Base-by-base conservation (phyloP, 35 echinoderm and acorn worm genomes). In the Acanthaster planci region DNA sequence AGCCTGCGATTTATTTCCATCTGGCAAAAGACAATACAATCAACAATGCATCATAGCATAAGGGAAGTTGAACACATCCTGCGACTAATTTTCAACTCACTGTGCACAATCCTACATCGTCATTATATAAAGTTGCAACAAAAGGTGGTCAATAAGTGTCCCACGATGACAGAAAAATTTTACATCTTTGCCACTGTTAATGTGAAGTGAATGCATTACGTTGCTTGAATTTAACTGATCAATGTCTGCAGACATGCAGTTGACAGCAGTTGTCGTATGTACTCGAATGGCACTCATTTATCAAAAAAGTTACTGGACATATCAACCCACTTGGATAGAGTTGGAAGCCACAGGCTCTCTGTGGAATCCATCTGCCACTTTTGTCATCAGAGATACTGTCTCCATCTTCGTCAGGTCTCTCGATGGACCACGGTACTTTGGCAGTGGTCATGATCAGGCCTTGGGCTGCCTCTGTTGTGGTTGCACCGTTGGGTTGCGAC, bases 301-400 rank as follows among this genome's bases (percentile, higher is more conserved):
- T n/a, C n/a, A n/a, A n/a, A n/a, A n/a, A n/a, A n/a, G n/a, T n/a
- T n/a, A n/a, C n/a, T n/a, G n/a, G n/a, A n/a, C n/a, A n/a, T 2
- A 59, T 26, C 26, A 31, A 42, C 81, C 6, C 8, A 83, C 81
- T 57, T 32, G 81, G 54, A 60, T 64, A 36, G 21, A 83, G 29
- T 32, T 83, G 81, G 9, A 83, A 37, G 19, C 81, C 81, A 58
- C 81, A 83, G 0, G 79, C 79, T 51, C 79, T 44, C 51, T 44
- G 42, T 55, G 32, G 40, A 55, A 30, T 81, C 42, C 40, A 37
- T 40, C 77, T 51, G 31, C 37, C 42, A 0, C 36, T 40, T 1
- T 50, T 23, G 8, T 79, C 42, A 51, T 79, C 42, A 15, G 17
- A 51, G 37, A 79, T 39, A 38, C 14, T 38, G n/a, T 79, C 77